Evolutionary conservation across 2,797 vertebrate genomes (phyloP), one percentile per base, ranked within the genome.

Genomic region (Halcyon leucocephala): DNA sequence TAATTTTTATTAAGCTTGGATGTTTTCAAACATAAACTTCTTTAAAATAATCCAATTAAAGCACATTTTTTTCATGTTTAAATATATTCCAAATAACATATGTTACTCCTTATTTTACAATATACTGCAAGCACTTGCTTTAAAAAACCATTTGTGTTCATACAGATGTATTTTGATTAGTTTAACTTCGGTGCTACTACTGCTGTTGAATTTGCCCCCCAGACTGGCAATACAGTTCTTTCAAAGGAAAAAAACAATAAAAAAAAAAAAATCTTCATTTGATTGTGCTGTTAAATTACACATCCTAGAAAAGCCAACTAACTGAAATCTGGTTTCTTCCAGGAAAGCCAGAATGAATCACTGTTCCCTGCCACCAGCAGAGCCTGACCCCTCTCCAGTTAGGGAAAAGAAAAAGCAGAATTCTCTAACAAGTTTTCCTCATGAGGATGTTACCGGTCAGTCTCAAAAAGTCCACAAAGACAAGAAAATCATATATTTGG

Each of bases 11-110:
- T 78, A 95, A 70, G 19, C 28, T 70, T 66, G 49, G 18, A 71
- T 78, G 10, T 78, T 90, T 91, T 82, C 80, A 93, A 94, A 88
- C 29, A 81, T 16, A 67, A 91, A 90, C 14, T 33, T 86, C 25
- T 82, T 86, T 61, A 64, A 90, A 95, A 86, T 42, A 94, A 79
- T 55, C 33, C 29, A 85, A 77, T 91, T 87, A 87, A 89, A 87
- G 29, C 42, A 77, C 3, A 35, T 77, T 91, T 55, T 39, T 77
- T 81, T 44, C 29, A 41, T n/a, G 14, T 86, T 94, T 72, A 91
- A 93, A 88, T 14, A 26, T 49, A 88, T n/a, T 83, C 41, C 65
- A 90, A 93, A 88, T 72, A 89, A 57, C n/a, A 60, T 16, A 25
- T 72, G 28, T 67, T 85, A 78, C 16, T 88, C 44, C 31, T 74